phyloP scores from a whole-genome alignment of 2,888 invertebrate genomes.

The Archips crataeganus region DNA sequence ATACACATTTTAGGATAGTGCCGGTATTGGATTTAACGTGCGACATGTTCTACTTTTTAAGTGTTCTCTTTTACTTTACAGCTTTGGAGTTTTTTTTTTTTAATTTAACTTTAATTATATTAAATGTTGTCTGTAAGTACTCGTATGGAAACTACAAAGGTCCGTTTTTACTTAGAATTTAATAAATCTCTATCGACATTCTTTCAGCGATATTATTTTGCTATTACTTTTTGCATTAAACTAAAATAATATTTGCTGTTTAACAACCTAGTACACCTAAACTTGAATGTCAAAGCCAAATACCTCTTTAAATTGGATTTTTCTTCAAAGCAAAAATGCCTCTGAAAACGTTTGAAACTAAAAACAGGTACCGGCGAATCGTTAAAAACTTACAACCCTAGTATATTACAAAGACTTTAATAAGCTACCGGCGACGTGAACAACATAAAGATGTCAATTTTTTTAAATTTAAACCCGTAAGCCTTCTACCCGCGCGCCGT shows the following conservation, averaged over 20 bases:
- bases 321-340: neutral
- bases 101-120: too few relatives aligned
- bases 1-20: too few relatives aligned
- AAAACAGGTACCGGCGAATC: neutral
- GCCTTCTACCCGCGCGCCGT: neutral
- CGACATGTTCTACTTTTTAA: too few relatives aligned
- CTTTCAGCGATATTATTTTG: too few relatives aligned
- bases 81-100: too few relatives aligned
- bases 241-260: neutral
- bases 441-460: constrained; percentile 37
- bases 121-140: too few relatives aligned
- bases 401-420: constrained; percentile 26
- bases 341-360: neutral
- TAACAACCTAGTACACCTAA: neutral
- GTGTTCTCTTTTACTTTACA: too few relatives aligned
- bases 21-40: too few relatives aligned
- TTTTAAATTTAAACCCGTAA: constrained; percentile 23
- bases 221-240: too few relatives aligned
- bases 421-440: constrained; percentile 13
- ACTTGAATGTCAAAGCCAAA: neutral
- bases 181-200: too few relatives aligned
- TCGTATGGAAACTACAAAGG: too few relatives aligned
- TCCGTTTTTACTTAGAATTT: too few relatives aligned
- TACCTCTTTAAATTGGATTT: neutral
- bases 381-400: constrained; percentile 7